A percentile compares a stretch with the other conserved stretches of the same genome.
phyloP scores from a whole-genome alignment of 2,888 invertebrate genomes.

The Tanytarsus gracilentus region DNA sequence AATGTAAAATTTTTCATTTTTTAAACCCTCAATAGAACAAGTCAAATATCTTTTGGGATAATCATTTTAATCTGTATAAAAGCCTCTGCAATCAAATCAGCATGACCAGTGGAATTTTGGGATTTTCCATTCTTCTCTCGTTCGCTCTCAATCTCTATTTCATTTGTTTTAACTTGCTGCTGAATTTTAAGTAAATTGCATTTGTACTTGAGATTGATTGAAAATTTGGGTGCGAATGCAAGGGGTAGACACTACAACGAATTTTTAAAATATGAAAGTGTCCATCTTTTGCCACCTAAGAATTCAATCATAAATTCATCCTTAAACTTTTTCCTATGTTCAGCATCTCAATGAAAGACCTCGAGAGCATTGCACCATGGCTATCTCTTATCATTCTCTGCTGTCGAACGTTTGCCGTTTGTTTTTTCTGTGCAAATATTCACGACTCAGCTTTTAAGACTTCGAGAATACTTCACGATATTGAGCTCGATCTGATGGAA shows the following conservation, averaged over 20 bases:
- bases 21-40: neutral
- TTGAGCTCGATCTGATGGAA: neutral
- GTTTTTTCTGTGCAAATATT: neutral
- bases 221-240: no score
- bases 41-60: neutral
- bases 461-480: neutral
- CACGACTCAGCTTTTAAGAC: neutral
- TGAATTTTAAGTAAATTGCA: slow-evolving; percentile 36
- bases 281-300: no score
- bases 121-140: slow-evolving; percentile 41
- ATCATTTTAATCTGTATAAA: neutral
- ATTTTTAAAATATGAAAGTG: no score
- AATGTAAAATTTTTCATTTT: neutral
- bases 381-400: neutral
- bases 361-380: neutral
- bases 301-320: no score
- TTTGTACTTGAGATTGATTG: no score
- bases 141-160: slow-evolving; percentile 45
- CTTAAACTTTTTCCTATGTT: neutral
- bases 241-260: no score
- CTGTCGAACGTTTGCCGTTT: neutral
- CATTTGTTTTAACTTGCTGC: slow-evolving; percentile 44
- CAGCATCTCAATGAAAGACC: neutral
- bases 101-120: slow-evolving; percentile 34
- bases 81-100: neutral